phyloP scores from a whole-genome alignment of 2,888 invertebrate species.

The Yponomeuta sedellus region DNA sequence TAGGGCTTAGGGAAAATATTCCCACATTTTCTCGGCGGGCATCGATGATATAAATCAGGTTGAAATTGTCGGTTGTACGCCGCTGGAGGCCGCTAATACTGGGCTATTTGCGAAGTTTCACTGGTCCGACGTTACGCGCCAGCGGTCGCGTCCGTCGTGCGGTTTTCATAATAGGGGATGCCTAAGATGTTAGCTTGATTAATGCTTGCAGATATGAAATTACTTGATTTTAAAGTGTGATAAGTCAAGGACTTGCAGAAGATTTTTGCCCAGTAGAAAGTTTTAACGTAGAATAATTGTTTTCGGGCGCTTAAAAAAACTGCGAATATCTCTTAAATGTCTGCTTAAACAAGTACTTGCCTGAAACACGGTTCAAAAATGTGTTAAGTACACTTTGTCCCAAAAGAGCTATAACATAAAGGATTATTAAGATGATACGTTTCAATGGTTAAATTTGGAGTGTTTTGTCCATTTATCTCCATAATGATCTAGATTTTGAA shows the following conservation, averaged over 20 bases:
- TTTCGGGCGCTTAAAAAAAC: background rate
- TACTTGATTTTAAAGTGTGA: background rate
- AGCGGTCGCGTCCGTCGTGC: slow-evolving; percentile 30
- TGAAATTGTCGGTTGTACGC: slow-evolving; percentile 62
- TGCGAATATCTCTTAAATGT: background rate
- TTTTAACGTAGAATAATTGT: background rate
- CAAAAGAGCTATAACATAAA: too few species aligned
- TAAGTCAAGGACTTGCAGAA: background rate
- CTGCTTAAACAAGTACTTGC: too few species aligned
- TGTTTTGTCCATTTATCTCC: too few species aligned
- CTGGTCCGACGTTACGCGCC: slow-evolving; percentile 66
- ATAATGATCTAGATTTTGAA: too few species aligned
- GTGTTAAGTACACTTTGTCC: too few species aligned
- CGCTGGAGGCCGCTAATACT: slow-evolving; percentile 65
- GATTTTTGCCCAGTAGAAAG: background rate
- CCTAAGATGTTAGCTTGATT: background rate
- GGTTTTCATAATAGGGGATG: background rate
- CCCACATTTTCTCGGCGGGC: slow-evolving; percentile 69
- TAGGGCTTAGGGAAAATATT: slow-evolving; percentile 62
- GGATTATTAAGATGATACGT: too few species aligned
- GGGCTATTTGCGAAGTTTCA: slow-evolving; percentile 70
- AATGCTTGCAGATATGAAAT: background rate
- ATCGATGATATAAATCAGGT: slow-evolving; percentile 71
- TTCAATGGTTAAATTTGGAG: too few species aligned
- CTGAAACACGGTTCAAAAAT: too few species aligned